A percentile compares a stretch with the other conserved stretches of the same genome.
These are phyloP conservation scores for Asteroscopus sphinx DNA, from an alignment of 2,888 invertebrate genomes.

Conservation along the genomic window DNA sequence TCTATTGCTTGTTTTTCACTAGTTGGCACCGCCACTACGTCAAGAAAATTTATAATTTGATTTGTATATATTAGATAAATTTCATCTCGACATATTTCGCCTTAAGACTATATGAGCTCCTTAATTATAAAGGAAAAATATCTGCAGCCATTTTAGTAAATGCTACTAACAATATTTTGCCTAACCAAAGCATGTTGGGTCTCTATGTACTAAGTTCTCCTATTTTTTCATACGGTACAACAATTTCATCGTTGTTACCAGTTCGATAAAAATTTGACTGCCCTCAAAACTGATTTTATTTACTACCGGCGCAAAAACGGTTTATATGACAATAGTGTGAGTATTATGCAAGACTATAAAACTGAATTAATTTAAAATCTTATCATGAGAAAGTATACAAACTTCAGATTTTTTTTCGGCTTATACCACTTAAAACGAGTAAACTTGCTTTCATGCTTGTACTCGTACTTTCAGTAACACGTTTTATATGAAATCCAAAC, in stretches of 20 bases:
- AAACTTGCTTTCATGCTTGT: slow-evolving; percentile 6
- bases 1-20: slow-evolving; percentile 22
- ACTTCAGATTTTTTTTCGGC: not conserved
- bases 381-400: no score
- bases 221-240: no score
- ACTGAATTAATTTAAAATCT: no score
- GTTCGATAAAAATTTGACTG: no score
- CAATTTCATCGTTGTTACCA: no score
- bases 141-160: not conserved
- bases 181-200: no score
- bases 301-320: no score
- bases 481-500: slow-evolving; percentile 44
- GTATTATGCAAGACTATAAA: no score
- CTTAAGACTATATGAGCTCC: not conserved
- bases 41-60: slow-evolving; percentile 34
- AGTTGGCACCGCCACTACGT: slow-evolving; percentile 32
- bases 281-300: no score
- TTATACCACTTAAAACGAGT: not conserved
- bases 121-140: not conserved
- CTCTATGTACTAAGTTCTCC: no score
- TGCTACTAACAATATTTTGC: no score
- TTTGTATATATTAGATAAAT: slow-evolving; percentile 22
- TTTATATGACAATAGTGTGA: no score
- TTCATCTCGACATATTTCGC: slow-evolving; percentile 16
- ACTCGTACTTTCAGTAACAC: slow-evolving; percentile 32